Evolutionary conservation across 2,113 vertebrate genomes (phyloP).

Genomic region (Zosterops pallidus): DNA sequence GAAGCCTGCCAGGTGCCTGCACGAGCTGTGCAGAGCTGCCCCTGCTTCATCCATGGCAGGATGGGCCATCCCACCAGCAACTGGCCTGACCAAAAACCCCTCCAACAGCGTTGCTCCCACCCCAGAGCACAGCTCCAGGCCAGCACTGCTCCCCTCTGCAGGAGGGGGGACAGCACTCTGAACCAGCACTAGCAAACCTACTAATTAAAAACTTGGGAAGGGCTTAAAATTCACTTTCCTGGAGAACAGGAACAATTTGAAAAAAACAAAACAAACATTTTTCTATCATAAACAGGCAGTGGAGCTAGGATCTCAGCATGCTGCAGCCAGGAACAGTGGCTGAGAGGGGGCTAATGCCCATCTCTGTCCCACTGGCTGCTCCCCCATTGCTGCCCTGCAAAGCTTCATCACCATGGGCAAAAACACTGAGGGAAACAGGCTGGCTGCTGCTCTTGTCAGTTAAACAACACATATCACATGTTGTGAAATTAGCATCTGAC

Average conservation of each 20-base stretch:
- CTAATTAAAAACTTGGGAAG: not conserved
- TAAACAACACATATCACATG: not conserved
- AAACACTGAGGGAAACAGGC: not conserved
- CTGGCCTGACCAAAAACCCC: accelerated
- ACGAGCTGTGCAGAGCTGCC: not conserved
- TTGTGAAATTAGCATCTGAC: constrained; percentile 1
- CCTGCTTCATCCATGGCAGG: not conserved
- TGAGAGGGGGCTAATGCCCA: not conserved
- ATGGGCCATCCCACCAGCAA: not conserved
- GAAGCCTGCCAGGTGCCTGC: not conserved
- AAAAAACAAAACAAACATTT: not conserved
- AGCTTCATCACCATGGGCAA: not conserved
- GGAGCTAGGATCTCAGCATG: not conserved
- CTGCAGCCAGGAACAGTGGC: not conserved
- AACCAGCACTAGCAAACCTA: not conserved
- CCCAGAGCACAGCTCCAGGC: not conserved
- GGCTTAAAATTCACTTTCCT: not conserved
- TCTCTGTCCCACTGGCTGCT: not conserved
- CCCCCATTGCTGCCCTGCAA: not conserved
- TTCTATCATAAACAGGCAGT: not conserved
- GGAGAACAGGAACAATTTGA: not conserved
- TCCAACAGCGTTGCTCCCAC: not conserved
- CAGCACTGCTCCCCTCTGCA: not conserved
- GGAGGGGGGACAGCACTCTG: not conserved
- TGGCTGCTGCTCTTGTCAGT: not conserved